These are phyloP conservation scores for Orthonyx spaldingii DNA, from an alignment of 2,113 vertebrate genomes.

Conservation along the genomic window DNA sequence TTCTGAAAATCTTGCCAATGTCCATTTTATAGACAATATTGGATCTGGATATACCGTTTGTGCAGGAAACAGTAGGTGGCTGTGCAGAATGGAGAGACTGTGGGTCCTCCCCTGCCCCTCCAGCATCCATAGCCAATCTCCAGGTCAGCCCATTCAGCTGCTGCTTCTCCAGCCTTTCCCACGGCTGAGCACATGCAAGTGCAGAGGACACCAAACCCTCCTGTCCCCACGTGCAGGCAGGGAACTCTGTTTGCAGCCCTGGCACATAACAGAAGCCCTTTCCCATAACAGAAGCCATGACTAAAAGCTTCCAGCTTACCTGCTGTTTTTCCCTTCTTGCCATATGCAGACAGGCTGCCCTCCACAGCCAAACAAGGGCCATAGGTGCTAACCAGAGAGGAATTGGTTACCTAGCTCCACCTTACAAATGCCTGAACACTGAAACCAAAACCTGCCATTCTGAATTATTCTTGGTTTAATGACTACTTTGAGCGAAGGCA, in stretches of 20 bases:
- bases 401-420: neutral
- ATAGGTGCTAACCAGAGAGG: neutral
- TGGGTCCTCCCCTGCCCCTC: neutral
- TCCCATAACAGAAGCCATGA: neutral
- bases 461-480: neutral
- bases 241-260: neutral
- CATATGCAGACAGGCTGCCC: neutral
- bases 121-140: neutral
- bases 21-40: neutral
- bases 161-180: neutral
- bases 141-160: fast-evolving
- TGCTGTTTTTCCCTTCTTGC: neutral
- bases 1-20: neutral
- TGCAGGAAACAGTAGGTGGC: neutral
- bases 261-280: too few relatives aligned
- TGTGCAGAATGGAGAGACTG: neutral
- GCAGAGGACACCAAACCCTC: fast-evolving
- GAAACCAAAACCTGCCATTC: neutral
- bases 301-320: neutral
- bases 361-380: neutral
- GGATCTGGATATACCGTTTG: neutral
- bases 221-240: fast-evolving
- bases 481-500: neutral
- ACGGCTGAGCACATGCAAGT: fast-evolving
- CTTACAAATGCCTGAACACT: neutral